Percentiles rank a stretch among this genome's conserved stretches.
These are phyloP conservation scores for Centruroides sculpturatus DNA, from an alignment of 1,140 invertebrate genomes.

Conservation along the genomic window DNA sequence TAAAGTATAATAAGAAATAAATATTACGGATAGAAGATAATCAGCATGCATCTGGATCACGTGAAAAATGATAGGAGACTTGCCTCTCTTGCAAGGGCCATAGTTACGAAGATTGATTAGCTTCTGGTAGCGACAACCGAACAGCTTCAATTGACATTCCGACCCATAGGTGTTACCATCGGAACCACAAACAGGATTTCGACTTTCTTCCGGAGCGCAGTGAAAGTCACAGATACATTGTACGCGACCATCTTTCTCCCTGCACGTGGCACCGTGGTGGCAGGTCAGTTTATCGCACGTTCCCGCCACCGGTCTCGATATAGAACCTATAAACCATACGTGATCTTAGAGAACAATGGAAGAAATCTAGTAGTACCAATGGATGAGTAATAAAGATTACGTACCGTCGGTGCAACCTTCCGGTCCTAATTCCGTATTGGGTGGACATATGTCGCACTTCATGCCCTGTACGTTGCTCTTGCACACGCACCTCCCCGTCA, in stretches of 20 bases:
- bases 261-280: conserved; percentile 65
- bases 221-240: conserved; percentile 40
- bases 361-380: background rate
- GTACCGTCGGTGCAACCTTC: conserved; percentile 60
- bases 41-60: no score
- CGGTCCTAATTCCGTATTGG: conserved; percentile 32
- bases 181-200: conserved; percentile 43
- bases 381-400: background rate
- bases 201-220: background rate
- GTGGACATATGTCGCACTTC: conserved; percentile 66
- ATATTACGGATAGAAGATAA: no score
- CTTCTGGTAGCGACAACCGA: conserved; percentile 64
- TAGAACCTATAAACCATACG: conserved; percentile 1
- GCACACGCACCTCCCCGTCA: conserved; percentile 65
- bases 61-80: no score
- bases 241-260: conserved; percentile 47
- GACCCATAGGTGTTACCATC: conserved; percentile 66
- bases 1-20: no score
- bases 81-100: conserved; percentile 38
- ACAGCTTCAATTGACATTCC: conserved; percentile 53
- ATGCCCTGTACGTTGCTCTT: conserved; percentile 53
- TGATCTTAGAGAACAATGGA: background rate
- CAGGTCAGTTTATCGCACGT: conserved; percentile 59
- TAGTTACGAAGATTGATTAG: conserved; percentile 63
- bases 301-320: conserved; percentile 32